Conservation (phyloP, 2,113 vertebrate species). For the Bubo scandiacus region DNA sequence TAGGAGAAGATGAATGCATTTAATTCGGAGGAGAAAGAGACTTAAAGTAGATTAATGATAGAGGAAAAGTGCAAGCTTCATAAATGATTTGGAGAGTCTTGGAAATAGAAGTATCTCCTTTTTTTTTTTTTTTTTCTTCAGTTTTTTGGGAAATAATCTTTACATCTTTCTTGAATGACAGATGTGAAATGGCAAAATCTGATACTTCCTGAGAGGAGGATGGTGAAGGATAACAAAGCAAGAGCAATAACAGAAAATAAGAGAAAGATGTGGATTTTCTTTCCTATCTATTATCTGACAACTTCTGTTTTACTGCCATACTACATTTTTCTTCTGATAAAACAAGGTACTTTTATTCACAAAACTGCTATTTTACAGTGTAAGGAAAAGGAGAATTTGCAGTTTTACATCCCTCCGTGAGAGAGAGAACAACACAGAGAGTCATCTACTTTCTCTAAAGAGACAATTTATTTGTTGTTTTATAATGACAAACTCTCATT, state of each 20-base stretch:
- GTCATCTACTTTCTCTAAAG: background rate
- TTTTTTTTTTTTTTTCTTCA: rapidly evolving
- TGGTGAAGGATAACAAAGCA: background rate
- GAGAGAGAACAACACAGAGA: background rate
- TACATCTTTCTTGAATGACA: background rate
- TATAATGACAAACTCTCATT: background rate
- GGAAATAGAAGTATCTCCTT: background rate
- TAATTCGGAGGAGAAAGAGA: background rate
- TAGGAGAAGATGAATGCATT: background rate
- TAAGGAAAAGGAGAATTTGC: background rate
- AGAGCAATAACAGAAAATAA: background rate
- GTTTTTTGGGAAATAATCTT: background rate
- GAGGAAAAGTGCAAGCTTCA: background rate
- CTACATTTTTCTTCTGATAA: background rate
- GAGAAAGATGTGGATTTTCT: background rate
- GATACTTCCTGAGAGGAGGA: background rate
- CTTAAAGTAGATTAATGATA: background rate
- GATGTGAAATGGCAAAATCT: background rate
- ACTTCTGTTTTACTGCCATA: background rate
- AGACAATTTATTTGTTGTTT: conserved; percentile 18
- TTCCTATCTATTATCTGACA: background rate
- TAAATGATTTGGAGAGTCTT: background rate
- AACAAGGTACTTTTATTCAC: background rate
- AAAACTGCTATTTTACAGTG: background rate
- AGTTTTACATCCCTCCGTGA: background rate